phyloP scores from a whole-genome alignment of 2,888 invertebrate species.

The Ornithoptera alexandrae region DNA sequence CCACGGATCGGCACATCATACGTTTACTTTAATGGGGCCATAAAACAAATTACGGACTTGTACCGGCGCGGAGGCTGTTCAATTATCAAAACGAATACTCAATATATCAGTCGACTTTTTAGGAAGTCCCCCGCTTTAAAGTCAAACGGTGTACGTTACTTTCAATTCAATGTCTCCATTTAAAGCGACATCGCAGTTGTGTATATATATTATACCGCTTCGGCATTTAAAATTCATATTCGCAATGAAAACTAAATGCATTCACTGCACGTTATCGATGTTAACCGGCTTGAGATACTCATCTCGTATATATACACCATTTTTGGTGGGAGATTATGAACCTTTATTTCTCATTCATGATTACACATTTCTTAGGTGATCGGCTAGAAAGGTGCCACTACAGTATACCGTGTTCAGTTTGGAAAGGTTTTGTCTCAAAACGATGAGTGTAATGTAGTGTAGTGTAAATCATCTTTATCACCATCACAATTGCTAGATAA shows the following conservation, averaged over 20 bases:
- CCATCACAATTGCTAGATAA: too few relatives aligned
- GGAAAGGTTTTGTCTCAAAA: too few relatives aligned
- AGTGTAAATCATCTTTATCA: too few relatives aligned
- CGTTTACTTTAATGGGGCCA: slow-evolving; percentile 33
- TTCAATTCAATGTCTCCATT: slow-evolving; percentile 24
- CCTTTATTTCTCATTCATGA: background rate
- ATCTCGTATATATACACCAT: background rate
- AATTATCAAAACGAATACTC: slow-evolving; percentile 23
- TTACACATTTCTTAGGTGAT: background rate
- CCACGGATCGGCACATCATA: slow-evolving; percentile 1
- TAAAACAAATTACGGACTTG: slow-evolving; percentile 33
- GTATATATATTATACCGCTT: background rate
- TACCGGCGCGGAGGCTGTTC: slow-evolving; percentile 21
- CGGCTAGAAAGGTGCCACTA: too few relatives aligned
- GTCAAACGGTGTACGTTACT: background rate
- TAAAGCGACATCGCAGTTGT: background rate
- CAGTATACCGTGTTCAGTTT: too few relatives aligned
- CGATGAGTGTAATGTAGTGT: too few relatives aligned
- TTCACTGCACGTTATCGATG: background rate
- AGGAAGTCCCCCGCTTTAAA: background rate
- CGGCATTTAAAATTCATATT: slow-evolving; percentile 1
- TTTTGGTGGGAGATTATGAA: background rate
- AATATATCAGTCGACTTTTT: slow-evolving; percentile 26
- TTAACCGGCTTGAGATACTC: background rate
- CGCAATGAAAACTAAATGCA: background rate